Evolutionary conservation across 2,888 invertebrate species (phyloP).

Genomic region (Lamellibrachia columna): DNA sequence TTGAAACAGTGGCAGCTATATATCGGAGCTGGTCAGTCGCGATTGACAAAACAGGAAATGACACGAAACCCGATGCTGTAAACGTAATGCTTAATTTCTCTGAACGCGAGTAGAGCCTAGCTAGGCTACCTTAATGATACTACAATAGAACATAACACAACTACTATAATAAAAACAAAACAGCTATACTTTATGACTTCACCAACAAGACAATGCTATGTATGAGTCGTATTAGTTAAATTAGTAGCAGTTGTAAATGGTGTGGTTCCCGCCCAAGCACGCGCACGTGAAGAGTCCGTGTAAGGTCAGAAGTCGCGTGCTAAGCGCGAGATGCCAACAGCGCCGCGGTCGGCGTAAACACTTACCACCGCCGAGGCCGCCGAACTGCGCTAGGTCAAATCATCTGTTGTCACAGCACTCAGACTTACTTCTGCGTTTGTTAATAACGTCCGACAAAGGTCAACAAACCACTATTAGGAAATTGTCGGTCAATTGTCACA

Average conservation of each 20-base stretch:
- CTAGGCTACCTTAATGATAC: no score
- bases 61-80: background rate
- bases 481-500: background rate
- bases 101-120: background rate
- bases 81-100: background rate
- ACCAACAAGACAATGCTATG: no score
- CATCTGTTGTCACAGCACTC: background rate
- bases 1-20: background rate
- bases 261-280: background rate
- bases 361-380: background rate
- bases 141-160: background rate
- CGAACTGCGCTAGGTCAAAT: background rate
- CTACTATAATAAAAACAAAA: background rate
- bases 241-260: background rate
- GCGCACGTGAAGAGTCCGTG: constrained; percentile 9
- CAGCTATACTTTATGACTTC: background rate
- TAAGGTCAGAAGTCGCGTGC: background rate
- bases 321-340: background rate
- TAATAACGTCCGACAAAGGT: background rate
- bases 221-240: background rate
- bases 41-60: background rate
- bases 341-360: background rate
- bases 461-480: background rate
- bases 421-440: background rate
- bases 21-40: background rate